Base-by-base conservation (phyloP, 2,797 vertebrate species). In the Myoxocephalus aenaeus region DNA sequence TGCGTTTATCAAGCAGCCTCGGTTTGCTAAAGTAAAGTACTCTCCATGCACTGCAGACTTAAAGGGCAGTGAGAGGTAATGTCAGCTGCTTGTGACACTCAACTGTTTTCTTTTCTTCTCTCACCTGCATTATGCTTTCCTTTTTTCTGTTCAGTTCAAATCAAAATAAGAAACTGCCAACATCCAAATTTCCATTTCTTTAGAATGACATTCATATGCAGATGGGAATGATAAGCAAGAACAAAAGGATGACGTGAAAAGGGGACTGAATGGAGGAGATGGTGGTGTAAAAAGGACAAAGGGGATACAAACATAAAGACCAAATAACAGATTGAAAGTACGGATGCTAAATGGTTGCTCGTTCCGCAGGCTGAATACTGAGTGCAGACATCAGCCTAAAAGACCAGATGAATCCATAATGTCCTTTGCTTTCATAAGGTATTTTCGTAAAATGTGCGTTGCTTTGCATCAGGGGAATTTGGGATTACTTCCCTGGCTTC, bases 21-120 rank as follows among this genome's bases (percentile, higher is more conserved):
- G 40, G 25, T 74, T 73, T 48, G 50, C 38, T 38, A 1, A 65
- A 70, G 54, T 34, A 38, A 54, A 62, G 53, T 54, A 22, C 36
- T 38, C 12, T 42, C 40, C 22, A 12, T 64, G 66, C 53, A 66
- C 59, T 66, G 18, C 17, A 34, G 57, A 56, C 62, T 59, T 75
- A 65, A 80, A n/a, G 67, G 67, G 44, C 40, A 81, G 22, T 36
- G 15, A 59, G 40, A 63, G 48, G 75, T 82, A 75, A 70, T 86
- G 65, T 70, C 67, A 74, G 38, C 25, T 44, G 27, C 36, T 42
- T 17, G 5, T 77, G 42, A 32, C 65, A 27, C n/a, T 68, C 34
- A 5, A 38, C 48, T 57, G 50, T 56, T 46, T 15, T 14, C 27
- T n/a, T 59, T 14, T 50, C 14, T 34, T 1, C n/a, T 46, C 3